phyloP scores from a whole-genome alignment of 1,140 invertebrate species.

The Nephila pilipes region DNA sequence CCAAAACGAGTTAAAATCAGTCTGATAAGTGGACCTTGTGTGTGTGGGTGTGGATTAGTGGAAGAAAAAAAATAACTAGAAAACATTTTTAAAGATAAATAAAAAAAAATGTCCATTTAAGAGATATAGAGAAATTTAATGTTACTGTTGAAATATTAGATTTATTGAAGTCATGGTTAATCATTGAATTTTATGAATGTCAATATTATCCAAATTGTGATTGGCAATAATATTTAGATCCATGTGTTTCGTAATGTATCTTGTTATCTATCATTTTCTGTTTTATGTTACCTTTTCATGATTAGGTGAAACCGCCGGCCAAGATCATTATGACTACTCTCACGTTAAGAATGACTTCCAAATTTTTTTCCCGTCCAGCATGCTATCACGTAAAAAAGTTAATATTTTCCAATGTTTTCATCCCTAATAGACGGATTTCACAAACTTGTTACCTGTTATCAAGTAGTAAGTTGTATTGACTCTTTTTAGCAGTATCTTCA shows the following conservation, averaged over 20 bases:
- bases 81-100: no score
- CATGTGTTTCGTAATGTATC: conserved; percentile 11
- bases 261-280: not conserved
- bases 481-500: no score
- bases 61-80: no score
- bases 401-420: not conserved
- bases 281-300: not conserved
- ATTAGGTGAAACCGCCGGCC: not conserved
- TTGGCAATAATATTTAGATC: not conserved
- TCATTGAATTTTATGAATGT: no score
- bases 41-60: no score
- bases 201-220: no score
- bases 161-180: no score
- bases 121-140: no score
- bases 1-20: no score
- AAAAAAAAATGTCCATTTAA: no score
- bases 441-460: not conserved
- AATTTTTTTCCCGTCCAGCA: not conserved
- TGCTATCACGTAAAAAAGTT: not conserved
- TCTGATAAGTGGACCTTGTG: no score
- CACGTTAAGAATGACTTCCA: not conserved
- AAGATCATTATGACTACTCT: not conserved
- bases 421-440: conserved; percentile 3
- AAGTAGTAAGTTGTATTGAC: conserved; percentile 32
- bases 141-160: no score